Evolutionary conservation across 2,888 invertebrate genomes (phyloP).

Genomic region (Augiades crinisus): DNA sequence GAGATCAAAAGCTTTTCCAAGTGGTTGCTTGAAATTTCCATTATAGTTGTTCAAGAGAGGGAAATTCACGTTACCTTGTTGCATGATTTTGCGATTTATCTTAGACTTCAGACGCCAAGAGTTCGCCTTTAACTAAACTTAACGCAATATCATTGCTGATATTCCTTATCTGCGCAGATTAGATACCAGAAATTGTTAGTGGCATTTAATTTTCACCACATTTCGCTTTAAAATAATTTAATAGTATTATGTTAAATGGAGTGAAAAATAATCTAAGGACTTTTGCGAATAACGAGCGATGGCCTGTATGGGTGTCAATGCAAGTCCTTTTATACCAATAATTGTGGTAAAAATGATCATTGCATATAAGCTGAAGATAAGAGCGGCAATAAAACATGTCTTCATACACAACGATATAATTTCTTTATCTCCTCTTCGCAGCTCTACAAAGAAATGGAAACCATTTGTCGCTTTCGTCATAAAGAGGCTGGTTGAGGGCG

Average conservation of each 20-base stretch:
- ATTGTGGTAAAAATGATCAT: conserved; percentile 34
- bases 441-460: no score
- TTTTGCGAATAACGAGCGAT: no score
- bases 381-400: conserved; percentile 47
- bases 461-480: conserved; percentile 65
- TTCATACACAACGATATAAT: conserved; percentile 54
- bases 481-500: conserved; percentile 44
- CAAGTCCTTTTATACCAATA: conserved; percentile 25
- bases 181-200: background rate
- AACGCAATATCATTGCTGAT: conserved; percentile 8
- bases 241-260: no score
- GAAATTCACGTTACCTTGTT: conserved; percentile 20
- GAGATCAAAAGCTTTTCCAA: conserved; percentile 70
- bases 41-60: conserved; percentile 40
- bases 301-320: background rate
- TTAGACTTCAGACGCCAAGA: background rate
- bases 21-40: conserved; percentile 69
- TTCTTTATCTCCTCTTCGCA: conserved; percentile 68
- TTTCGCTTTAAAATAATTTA: background rate
- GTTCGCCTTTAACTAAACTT: conserved; percentile 6
- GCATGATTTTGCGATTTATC: conserved; percentile 16
- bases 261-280: no score
- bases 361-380: conserved; percentile 31
- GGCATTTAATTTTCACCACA: background rate
- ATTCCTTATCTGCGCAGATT: background rate